A percentile compares a stretch with the other conserved stretches of the same genome.
Evolutionary conservation across 2,113 vertebrate genomes (phyloP).

Genomic region (Galeopterus variegatus): DNA sequence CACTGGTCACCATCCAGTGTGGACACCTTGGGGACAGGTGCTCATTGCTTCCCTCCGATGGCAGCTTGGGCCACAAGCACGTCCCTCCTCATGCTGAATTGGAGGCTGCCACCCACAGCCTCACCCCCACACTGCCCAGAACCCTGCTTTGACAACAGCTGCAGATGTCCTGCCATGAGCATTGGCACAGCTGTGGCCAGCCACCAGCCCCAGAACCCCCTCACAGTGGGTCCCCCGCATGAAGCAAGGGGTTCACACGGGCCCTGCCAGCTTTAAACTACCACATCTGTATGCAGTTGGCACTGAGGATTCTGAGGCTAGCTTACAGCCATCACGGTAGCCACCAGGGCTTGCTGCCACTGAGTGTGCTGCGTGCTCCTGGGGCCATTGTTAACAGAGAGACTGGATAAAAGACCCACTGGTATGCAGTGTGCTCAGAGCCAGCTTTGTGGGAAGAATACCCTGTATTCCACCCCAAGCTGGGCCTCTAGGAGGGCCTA

Average conservation of each 20-base stretch:
- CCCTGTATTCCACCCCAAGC: not conserved
- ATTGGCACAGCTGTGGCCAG: not conserved
- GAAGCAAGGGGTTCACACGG: not conserved
- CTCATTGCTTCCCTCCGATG: not conserved
- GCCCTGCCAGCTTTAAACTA: not conserved
- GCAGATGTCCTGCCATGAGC: not conserved
- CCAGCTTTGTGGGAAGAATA: not conserved
- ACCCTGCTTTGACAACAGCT: not conserved
- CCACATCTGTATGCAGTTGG: not conserved
- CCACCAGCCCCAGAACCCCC: not conserved
- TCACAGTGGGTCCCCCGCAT: not conserved
- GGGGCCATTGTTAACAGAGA: not conserved
- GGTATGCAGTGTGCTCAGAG: not conserved
- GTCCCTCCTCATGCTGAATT: not conserved
- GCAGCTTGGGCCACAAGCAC: not conserved
- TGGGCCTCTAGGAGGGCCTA: not conserved
- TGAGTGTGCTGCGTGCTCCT: not conserved
- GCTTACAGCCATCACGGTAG: not conserved
- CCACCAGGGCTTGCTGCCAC: not conserved
- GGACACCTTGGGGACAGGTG: not conserved
- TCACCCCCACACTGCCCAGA: not conserved
- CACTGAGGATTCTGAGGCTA: not conserved
- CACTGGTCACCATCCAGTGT: not conserved
- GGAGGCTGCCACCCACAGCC: not conserved
- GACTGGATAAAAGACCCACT: not conserved